These are phyloP conservation scores for Drosophila anceps DNA, from an alignment of 2,888 invertebrate genomes.

Conservation along the genomic window DNA sequence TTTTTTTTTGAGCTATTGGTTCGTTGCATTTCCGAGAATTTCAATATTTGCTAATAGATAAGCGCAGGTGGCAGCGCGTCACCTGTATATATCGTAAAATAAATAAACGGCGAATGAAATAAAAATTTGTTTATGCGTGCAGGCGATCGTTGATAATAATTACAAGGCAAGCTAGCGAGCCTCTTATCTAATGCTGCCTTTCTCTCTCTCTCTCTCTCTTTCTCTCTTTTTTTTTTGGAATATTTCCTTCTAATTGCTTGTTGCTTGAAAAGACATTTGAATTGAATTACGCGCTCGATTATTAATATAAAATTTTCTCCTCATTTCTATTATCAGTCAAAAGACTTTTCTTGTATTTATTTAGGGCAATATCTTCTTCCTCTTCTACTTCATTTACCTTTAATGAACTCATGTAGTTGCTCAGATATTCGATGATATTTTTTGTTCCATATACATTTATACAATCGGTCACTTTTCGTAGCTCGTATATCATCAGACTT, in stretches of 20 bases:
- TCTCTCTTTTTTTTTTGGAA: background rate
- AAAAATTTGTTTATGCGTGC: constrained; percentile 68
- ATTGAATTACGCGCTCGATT: constrained; percentile 74
- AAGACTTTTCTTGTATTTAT: constrained; percentile 54
- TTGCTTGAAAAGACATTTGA: constrained; percentile 64
- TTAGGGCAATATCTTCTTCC: constrained; percentile 57
- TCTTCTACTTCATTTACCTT: constrained; percentile 21
- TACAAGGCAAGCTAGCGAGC: constrained; percentile 42
- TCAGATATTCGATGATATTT: constrained; percentile 19
- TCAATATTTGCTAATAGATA: constrained; percentile 72
- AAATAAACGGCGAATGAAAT: constrained; percentile 48
- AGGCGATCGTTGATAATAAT: constrained; percentile 54
- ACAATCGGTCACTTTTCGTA: constrained; percentile 57
- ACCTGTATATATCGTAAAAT: constrained; percentile 65
- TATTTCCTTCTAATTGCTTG: constrained; percentile 66
- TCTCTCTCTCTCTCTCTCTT: background rate
- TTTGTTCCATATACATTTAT: constrained; percentile 47
- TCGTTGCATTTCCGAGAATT: constrained; percentile 68
- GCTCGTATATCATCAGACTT: constrained; percentile 25
- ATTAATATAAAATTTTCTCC: constrained; percentile 41
- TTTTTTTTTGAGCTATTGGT: constrained; percentile 25
- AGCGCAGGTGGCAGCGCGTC: constrained; percentile 53
- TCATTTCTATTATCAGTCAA: constrained; percentile 47
- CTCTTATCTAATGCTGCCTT: constrained; percentile 10
- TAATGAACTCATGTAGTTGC: constrained; percentile 62